Conservation (phyloP, 2,888 invertebrate genomes). For the Megaustenia siamemsis region DNA sequence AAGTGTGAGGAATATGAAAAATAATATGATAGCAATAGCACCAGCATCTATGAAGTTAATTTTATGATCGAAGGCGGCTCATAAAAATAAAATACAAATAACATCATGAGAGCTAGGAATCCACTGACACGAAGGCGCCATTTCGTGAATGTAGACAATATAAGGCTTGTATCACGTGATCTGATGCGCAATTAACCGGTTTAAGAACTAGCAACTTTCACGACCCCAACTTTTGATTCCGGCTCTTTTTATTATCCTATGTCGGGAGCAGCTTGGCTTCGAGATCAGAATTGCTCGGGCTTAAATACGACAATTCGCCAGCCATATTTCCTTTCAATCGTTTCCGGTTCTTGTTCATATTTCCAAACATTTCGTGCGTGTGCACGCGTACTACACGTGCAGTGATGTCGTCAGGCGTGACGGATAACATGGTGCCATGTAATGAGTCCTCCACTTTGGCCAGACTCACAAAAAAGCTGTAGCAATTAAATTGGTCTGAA, state of each 20-base stretch:
- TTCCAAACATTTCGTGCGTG: conserved; percentile 41
- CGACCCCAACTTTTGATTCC: not conserved
- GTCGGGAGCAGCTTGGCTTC: conserved; percentile 21
- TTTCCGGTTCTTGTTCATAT: conserved; percentile 43
- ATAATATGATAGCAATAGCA: too few relatives aligned
- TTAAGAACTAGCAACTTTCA: conserved; percentile 9
- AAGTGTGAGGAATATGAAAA: too few relatives aligned
- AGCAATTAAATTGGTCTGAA: conserved; percentile 35
- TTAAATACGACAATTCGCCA: conserved; percentile 14
- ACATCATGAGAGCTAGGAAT: not conserved
- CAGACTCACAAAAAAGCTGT: conserved; percentile 3
- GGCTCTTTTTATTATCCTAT: not conserved
- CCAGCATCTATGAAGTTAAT: not conserved
- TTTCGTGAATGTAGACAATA: not conserved
- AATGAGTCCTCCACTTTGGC: conserved; percentile 35
- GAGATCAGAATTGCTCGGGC: conserved; percentile 19
- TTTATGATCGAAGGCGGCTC: not conserved
- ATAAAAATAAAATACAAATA: not conserved
- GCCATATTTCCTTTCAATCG: conserved; percentile 25
- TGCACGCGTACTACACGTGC: conserved; percentile 43
- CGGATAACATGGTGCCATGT: conserved; percentile 43
- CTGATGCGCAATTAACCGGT: conserved; percentile 43
- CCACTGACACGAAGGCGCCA: conserved; percentile 1
- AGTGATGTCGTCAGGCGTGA: conserved; percentile 24
- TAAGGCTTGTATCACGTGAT: conserved; percentile 5